Evolutionary conservation across 1,140 invertebrate genomes (phyloP), one percentile per base, ranked within the genome.

Genomic region (Trichonephila clavata): DNA sequence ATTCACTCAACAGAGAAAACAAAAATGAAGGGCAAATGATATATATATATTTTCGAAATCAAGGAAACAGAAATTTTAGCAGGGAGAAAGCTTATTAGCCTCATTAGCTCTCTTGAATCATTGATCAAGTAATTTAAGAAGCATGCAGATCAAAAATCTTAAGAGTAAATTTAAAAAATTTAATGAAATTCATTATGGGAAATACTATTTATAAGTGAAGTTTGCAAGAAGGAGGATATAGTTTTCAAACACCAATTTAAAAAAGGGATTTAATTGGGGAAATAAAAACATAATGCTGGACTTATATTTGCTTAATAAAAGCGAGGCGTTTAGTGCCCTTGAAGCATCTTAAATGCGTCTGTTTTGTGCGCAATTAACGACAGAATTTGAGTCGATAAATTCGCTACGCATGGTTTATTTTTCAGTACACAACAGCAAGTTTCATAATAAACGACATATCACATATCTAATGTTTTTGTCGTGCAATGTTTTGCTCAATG

Each of bases 321-420:
- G 71, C 16, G 71, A 39, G 27, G 16, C 71, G 32, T 32, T 16
- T 77, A 77, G 27, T 16, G 71, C 32, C 71, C 71, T 77, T 77
- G 71, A 77, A 77, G 14, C 27, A 32, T 77, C 71, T 63, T 63
- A 50, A 50, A 68, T 24, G 71, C 14, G 18, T 32, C 71, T 77
- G 27, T 77, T 77, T 32, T 18, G 32, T 32, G 71, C 71, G 71
- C 71, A 77, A 77, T 77, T 77, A 77, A 77, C 24, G 32, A 10
- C 71, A 77, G 61, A 77, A 77, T 77, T 77, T 77, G 27, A 77
- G 71, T 39, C 24, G 16, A 77, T 39, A 32, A 77, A 77, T 77
- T 77, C 32, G 71, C 32, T 20, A 27, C 71, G 71, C 27, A 32
- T 32, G 27, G 32, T 77, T 71, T 77, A 77, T 77, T 77, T 27